Conservation (phyloP, 1,140 invertebrate genomes). For the Pseudobourletiella spinata region DNA sequence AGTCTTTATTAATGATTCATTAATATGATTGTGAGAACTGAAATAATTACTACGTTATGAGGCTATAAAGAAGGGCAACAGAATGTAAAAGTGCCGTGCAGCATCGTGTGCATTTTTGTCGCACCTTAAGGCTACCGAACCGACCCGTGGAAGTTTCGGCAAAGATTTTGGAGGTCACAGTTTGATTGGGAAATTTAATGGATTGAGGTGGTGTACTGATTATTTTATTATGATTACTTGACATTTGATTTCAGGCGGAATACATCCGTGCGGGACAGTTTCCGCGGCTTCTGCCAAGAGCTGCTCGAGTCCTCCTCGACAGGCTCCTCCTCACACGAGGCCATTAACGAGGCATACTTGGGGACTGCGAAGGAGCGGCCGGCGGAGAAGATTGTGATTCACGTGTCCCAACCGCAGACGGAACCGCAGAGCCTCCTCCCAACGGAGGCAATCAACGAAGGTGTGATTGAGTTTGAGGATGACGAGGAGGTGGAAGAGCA, state of each 20-base stretch:
- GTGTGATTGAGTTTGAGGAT: slow-evolving; percentile 34
- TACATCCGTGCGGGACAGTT: slow-evolving; percentile 16
- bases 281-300: slow-evolving; percentile 26
- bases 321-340: neutral
- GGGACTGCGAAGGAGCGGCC: too few relatives aligned
- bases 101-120: too few relatives aligned
- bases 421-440: neutral
- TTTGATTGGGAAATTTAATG: too few relatives aligned
- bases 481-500: slow-evolving; percentile 20
- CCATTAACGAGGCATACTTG: neutral
- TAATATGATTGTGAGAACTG: too few relatives aligned
- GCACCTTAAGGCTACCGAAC: too few relatives aligned
- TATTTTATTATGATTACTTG: neutral
- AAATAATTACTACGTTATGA: too few relatives aligned
- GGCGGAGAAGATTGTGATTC: slow-evolving; percentile 13
- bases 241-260: too few relatives aligned
- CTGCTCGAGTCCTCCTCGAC: slow-evolving; percentile 9
- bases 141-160: too few relatives aligned
- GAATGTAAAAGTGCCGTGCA: too few relatives aligned
- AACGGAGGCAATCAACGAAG: slow-evolving; percentile 11
- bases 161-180: too few relatives aligned
- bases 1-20: too few relatives aligned
- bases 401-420: slow-evolving; percentile 3
- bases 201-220: neutral
- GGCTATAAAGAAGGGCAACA: too few relatives aligned